Base-by-base conservation (phyloP, 2,797 vertebrate genomes). In the Syngnathus rostellatus region DNA sequence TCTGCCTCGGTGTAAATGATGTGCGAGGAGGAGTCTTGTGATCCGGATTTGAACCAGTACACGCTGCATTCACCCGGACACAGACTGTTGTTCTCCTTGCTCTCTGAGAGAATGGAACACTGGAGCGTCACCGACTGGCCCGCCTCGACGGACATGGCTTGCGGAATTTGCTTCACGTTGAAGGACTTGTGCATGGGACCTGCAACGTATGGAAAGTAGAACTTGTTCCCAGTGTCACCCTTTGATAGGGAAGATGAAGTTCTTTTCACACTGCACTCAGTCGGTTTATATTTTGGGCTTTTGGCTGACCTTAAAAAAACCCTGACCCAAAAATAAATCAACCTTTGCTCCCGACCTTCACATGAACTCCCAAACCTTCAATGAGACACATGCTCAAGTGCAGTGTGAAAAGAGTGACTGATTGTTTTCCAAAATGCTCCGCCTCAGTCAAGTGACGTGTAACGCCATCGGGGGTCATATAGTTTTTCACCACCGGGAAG, bases 21-120 rank as follows among this genome's bases (percentile, higher is more conserved):
- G 41, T 62, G 60, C 21, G 39, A 41, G 14, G 25, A 25, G 8
- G 60, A 25, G 21, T 62, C 60, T 25, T 41, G 41, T 11, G 23
- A 62, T 31, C 60, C 41, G 1, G 60, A 62, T 45, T 62, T 62
- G 21, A 62, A 62, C 60, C 60, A 62, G 40, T 62, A 62, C n/a
- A 62, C 60, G 12, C 6, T 62, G n/a, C n/a, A 6, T 23, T 62
- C 12, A 4, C 23, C 10, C n/a, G 60, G 40, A 62, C 60, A 45
- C 12, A 3, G 12, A 21, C 12, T 14, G 21, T 12, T 7, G 7
- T 62, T 19, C 19, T 39, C 21, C 21, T 25, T 16, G 21, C 41
- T 45, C 21, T 16, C 7, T 0, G 60, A 25, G 12, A 62, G 7
- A 23, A 62, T 45, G 6, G 40, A 25, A 62, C 60, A 62, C 41